Evolutionary conservation across 92 coral and sea anemone species (phyloP), one percentile per base, ranked within the genome.

Genomic region (Galaxea fascicularis): DNA sequence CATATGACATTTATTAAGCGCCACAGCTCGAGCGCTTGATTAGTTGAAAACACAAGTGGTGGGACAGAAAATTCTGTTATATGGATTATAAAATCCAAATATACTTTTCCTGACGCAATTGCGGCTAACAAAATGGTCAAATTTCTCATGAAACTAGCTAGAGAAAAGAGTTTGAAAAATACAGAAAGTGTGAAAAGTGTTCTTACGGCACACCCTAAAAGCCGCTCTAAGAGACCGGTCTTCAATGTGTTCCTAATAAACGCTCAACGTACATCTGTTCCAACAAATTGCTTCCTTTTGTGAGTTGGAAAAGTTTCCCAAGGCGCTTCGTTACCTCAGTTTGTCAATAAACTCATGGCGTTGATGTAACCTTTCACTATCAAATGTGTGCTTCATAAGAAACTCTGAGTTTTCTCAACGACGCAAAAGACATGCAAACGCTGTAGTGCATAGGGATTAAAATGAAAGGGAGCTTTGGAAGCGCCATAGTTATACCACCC

Each of bases 291-390:
- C n/a, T 79, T 49, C 45, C 62, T 17, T 78, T 63, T 63, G 62
- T 5, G 22, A 49, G 56, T 25, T 49, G 5, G 49, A 10, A 17
- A 39, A 28, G 60, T 51, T 66, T 66, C 22, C 7, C 64, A 51
- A 5, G 57, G 71, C 70, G 31, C 57, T 18, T 24, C 22, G 22
- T 58, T 4, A 75, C 12, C 31, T 22, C 29, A 31, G 68, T 60
- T 35, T 77, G 58, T 77, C 70, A 62, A 39, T 70, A 59, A 62
- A 74, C 56, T 30, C 14, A 18, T 22, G 67, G 82, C 22, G 82
- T 60, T 60, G 82, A 77, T 45, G 39, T 41, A 8, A 44, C 20
- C 26, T 59, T 77, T 77, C 71, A 58, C n/a, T 59, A 49, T 35
- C 39, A 41, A 77, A 58, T 77, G 70, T 59, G 81, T 44, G 17